Evolutionary conservation across 37 sponge, comb jelly and placozoan species (phyloP), one percentile per base, ranked within the genome.

Genomic region (Aplysina aerophoba): DNA sequence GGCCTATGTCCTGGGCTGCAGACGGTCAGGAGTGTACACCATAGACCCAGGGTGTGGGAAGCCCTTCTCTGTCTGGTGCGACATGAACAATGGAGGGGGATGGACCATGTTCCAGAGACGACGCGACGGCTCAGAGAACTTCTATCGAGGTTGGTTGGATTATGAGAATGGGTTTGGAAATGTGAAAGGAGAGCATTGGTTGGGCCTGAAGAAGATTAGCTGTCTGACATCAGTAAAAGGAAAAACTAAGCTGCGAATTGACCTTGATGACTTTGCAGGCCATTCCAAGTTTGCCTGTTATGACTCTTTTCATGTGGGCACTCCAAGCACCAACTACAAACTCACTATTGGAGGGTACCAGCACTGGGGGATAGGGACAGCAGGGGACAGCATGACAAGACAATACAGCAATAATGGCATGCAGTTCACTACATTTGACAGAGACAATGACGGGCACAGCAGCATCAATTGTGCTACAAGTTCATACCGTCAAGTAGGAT

Each of bases 121-220:
- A 60, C 59, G 28, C 27, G 83, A 82, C 61, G 83, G 83, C 22
- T 82, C 83, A 31, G 83, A 60, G 44, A 60, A 82, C 28, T 82
- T 82, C 40, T 31, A 60, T 31, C 58, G 83, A 31, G 22, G 22
- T 19, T 82, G 83, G 83, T 6, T 4, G 16, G 83, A 82, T 65
- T 82, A 82, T 35, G 83, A 38, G 36, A 19, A 57, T 21, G 83
- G 83, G 21, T 82, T 82, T 64, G 83, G 83, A 60, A 1, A 82
- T 4, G 28, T 60, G 16, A 37, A 60, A 15, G 65, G 83, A 38
- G 83, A 82, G 28, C 44, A 41, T 31, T 82, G 83, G 83, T 38
- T 59, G 21, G 83, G 83, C 6, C 59, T 82, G 40, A 38, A 82
- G 20, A 59, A 31, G 6, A 60, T 82, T 35, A 17, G 27, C 59